A percentile compares a stretch with the other conserved stretches of the same genome.
phyloP scores from a whole-genome alignment of 2,888 invertebrate species.

The Torymus auratus region DNA sequence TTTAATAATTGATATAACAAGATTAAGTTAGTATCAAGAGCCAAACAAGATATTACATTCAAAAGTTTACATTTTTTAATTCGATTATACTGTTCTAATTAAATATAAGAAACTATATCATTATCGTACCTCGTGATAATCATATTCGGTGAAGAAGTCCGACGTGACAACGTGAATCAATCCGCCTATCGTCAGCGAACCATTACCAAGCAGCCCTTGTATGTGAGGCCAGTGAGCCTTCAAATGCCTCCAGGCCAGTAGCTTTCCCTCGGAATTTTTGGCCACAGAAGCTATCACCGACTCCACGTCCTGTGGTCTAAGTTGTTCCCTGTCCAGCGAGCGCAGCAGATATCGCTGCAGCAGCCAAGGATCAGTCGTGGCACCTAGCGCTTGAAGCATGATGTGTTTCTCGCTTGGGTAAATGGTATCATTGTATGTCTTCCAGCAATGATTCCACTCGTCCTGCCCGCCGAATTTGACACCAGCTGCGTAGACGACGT shows the following conservation, averaged over 20 bases:
- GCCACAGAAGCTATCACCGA: constrained; percentile 85
- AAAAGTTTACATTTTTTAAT: too few species aligned
- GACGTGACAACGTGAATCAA: constrained; percentile 82
- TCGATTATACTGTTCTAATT: too few species aligned
- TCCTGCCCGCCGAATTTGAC: constrained; percentile 83
- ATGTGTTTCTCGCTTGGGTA: constrained; percentile 85
- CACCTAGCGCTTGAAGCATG: constrained; percentile 84
- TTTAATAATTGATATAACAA: too few species aligned
- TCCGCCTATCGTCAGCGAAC: constrained; percentile 81
- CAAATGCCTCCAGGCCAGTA: constrained; percentile 86
- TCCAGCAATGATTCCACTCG: constrained; percentile 89
- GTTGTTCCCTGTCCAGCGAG: constrained; percentile 83
- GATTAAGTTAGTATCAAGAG: too few species aligned
- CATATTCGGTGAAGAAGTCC: constrained; percentile 85
- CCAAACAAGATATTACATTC: too few species aligned
- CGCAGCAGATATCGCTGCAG: constrained; percentile 88
- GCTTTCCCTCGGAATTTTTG: constrained; percentile 83
- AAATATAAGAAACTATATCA: neutral
- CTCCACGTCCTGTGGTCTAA: constrained; percentile 85
- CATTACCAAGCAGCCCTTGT: constrained; percentile 81
- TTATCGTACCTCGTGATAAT: constrained; percentile 82
- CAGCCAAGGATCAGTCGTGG: constrained; percentile 87
- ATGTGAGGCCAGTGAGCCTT: constrained; percentile 84
- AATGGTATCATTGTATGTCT: constrained; percentile 82
- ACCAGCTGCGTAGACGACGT: constrained; percentile 82